Evolutionary conservation across 2,797 vertebrate species (phyloP).

Genomic region (Ambastaia sidthimunki): DNA sequence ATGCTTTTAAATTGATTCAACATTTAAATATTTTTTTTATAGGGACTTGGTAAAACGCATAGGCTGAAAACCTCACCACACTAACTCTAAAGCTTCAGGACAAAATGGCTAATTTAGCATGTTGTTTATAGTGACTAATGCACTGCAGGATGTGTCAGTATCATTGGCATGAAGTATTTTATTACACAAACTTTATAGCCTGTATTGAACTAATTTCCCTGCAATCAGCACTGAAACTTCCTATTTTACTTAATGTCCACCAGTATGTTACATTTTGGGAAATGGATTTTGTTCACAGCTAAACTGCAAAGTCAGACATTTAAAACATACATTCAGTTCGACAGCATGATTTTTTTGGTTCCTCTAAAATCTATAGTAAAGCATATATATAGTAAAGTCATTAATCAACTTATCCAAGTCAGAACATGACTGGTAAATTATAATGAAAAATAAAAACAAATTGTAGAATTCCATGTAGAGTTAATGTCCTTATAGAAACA

Average conservation of each 20-base stretch:
- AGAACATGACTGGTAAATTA: background rate
- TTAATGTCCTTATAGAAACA: background rate
- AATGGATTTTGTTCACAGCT: conserved; percentile 15
- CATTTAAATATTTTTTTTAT: background rate
- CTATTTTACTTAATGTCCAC: conserved; percentile 16
- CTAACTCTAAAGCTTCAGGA: no score
- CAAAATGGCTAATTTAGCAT: background rate
- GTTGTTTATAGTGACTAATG: background rate
- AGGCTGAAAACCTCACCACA: no score
- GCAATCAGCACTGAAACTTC: background rate
- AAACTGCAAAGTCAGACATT: background rate
- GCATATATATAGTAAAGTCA: background rate
- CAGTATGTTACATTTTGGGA: conserved; percentile 5
- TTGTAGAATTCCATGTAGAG: background rate
- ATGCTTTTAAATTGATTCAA: no score
- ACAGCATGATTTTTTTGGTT: background rate
- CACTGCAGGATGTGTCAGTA: background rate
- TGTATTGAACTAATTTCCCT: background rate
- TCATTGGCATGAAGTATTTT: background rate
- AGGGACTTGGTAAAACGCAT: background rate
- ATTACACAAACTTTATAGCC: background rate
- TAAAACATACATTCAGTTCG: background rate
- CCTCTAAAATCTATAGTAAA: background rate
- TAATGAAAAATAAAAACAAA: background rate
- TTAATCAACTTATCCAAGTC: background rate